A percentile compares a stretch with the other conserved stretches of the same genome.
Evolutionary conservation across 1,140 invertebrate species (phyloP).

Genomic region (Drosophila kurseongensis): DNA sequence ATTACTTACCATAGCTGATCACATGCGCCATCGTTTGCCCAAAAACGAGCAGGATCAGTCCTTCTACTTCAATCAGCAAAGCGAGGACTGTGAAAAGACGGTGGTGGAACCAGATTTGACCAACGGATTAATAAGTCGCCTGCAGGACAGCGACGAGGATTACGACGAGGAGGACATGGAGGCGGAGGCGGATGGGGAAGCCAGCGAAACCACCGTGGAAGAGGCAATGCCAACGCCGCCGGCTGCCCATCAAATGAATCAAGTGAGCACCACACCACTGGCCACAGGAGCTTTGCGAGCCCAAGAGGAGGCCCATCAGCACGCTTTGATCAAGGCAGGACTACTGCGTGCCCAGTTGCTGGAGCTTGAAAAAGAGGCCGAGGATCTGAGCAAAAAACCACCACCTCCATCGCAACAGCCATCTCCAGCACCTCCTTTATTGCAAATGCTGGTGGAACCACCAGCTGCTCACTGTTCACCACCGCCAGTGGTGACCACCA

Average conservation of each 20-base stretch:
- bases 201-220: slow-evolving; percentile 59
- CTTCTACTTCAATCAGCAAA: slow-evolving; percentile 79
- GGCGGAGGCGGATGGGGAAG: slow-evolving; percentile 62
- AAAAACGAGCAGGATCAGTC: slow-evolving; percentile 82
- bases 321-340: slow-evolving; percentile 64
- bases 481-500: slow-evolving; percentile 63
- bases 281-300: slow-evolving; percentile 62
- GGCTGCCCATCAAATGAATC: slow-evolving; percentile 74
- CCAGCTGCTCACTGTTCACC: slow-evolving; percentile 58
- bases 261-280: slow-evolving; percentile 67
- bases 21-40: slow-evolving; percentile 81
- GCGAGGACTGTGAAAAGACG: slow-evolving; percentile 79
- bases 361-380: slow-evolving; percentile 72
- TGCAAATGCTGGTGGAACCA: slow-evolving; percentile 38
- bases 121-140: slow-evolving; percentile 75
- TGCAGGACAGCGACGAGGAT: slow-evolving; percentile 81
- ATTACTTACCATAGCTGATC: slow-evolving; percentile 61
- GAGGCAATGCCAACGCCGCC: slow-evolving; percentile 67
- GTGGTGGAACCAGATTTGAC: slow-evolving; percentile 81
- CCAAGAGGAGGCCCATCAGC: slow-evolving; percentile 68
- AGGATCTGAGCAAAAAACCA: slow-evolving; percentile 77
- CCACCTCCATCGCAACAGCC: slow-evolving; percentile 10
- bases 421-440: neutral
- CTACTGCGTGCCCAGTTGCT: slow-evolving; percentile 61
- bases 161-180: slow-evolving; percentile 78